These are phyloP conservation scores for Meloidogyne chitwoodi DNA, from an alignment of 1,140 invertebrate genomes.

Conservation along the genomic window DNA sequence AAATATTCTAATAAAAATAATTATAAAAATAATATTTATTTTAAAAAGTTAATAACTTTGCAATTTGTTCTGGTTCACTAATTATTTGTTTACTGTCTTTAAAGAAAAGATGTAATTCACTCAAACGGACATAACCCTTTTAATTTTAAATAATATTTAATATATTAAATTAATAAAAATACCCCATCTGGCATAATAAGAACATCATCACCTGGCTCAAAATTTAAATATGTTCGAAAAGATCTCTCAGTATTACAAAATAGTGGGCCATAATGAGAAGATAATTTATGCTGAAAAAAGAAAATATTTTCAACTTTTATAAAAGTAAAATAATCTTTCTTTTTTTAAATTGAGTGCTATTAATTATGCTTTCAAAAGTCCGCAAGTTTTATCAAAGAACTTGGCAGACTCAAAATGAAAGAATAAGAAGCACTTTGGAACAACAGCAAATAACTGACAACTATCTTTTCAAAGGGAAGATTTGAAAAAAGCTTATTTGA, in stretches of 20 bases:
- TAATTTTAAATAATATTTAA: background rate
- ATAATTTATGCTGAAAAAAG: conserved; percentile 36
- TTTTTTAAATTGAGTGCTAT: no score
- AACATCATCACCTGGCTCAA: conserved; percentile 33
- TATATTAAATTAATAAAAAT: background rate
- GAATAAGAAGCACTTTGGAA: no score
- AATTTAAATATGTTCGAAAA: conserved; percentile 44
- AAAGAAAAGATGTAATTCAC: conserved; percentile 44
- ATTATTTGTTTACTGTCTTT: conserved; percentile 31
- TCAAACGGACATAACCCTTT: conserved; percentile 43
- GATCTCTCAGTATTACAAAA: conserved; percentile 47
- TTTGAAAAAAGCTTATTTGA: no score
- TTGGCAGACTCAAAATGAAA: no score
- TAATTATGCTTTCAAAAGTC: no score
- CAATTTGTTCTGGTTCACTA: conserved; percentile 41
- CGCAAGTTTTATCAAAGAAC: no score
- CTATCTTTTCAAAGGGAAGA: no score
- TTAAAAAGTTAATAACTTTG: conserved; percentile 18
- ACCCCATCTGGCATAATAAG: conserved; percentile 39
- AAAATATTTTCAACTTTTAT: no score
- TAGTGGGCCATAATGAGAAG: conserved; percentile 43
- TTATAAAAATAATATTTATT: background rate
- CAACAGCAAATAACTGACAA: no score
- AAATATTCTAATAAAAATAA: conserved; percentile 44
- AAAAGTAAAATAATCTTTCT: no score